A percentile compares a stretch with the other conserved stretches of the same genome.
These are phyloP conservation scores for Isotomurus palustris DNA, from an alignment of 2,888 invertebrate genomes.

Conservation along the genomic window DNA sequence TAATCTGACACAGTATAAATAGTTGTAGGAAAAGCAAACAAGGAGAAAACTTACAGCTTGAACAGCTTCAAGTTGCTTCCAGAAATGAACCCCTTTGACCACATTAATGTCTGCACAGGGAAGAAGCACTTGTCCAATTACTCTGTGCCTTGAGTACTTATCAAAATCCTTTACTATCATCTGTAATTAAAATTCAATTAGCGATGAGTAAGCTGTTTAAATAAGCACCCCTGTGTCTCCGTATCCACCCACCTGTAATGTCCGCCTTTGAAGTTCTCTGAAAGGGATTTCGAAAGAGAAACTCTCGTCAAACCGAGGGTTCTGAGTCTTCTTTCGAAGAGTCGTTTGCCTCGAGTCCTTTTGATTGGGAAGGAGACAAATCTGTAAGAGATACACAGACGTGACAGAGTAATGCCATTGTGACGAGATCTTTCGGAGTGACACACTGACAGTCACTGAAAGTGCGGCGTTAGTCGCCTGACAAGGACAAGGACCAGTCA, in stretches of 20 bases:
- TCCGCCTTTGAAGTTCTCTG: conserved; percentile 50
- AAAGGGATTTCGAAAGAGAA: conserved; percentile 52
- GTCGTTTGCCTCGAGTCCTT: conserved; percentile 52
- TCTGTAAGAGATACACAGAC: conserved; percentile 31
- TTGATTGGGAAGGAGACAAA: conserved; percentile 51
- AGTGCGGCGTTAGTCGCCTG: too few relatives aligned
- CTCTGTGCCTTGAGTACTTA: conserved; percentile 52
- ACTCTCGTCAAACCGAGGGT: conserved; percentile 52
- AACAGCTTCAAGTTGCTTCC: conserved; percentile 50
- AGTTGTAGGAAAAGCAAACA: too few relatives aligned
- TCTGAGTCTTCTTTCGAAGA: conserved; percentile 52
- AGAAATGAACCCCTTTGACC: conserved; percentile 51
- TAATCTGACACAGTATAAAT: too few relatives aligned
- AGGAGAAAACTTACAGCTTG: conserved; percentile 30
- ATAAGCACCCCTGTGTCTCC: too few relatives aligned
- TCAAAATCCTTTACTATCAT: conserved; percentile 52
- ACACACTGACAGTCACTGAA: too few relatives aligned
- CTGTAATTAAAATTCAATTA: conserved; percentile 16
- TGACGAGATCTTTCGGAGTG: too few relatives aligned
- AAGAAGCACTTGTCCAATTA: conserved; percentile 51
- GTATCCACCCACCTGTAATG: conserved; percentile 49
- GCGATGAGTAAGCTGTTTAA: too few relatives aligned
- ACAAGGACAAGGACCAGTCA: too few relatives aligned
- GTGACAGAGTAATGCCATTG: not conserved
- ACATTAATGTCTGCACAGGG: conserved; percentile 50